Base-by-base conservation (phyloP, 2,797 vertebrate genomes). In the Denticeps clupeoides region DNA sequence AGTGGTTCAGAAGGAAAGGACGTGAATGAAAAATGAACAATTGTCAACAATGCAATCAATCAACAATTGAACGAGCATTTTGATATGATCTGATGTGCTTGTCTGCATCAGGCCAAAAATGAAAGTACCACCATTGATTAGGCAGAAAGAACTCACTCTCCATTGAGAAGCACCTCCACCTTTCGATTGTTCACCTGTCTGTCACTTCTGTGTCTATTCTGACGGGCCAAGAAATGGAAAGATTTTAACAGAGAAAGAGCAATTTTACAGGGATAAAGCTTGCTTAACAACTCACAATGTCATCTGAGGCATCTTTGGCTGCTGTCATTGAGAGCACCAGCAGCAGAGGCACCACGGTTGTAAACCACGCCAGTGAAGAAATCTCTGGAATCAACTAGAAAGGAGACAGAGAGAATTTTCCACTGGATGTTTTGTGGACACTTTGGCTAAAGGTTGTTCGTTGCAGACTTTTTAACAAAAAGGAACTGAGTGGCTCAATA, bases 281-380 rank as follows among this genome's bases (percentile, higher is more conserved):
- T 1, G 8, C 1, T 6, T 9, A 6, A 41, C 2, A 25, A 54
- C 79, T 89, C 64, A 96, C 93, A 33, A 86, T 63, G 55, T 97
- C 92, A 23, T 97, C 91, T 0, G 66, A 81, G 67, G 86, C 90
- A 40, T 97, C 92, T 70, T 96, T 97, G 22, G 83, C 84, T 5
- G 84, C 87, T 0, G 91, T 93, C 3, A 96, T 82, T 3, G 80
- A 47, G 33, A 96, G 66, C 62, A 97, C 91, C 66, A 95, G 59
- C 5, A 88, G 45, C 8, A 96, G 77, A 3, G 91, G 91, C 26
- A 90, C 74, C 16, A 91, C 89, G 0, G 91, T 96, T 47, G 91
- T 94, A 63, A 88, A 92, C 91, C 91, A 95, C 21, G 87, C 74
- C 42, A 96, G 79, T 0, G 91, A 92, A n/a, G 92, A 89, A 56